These are phyloP conservation scores for Prionace glauca DNA, from an alignment of 2,797 vertebrate genomes.

Conservation along the genomic window DNA sequence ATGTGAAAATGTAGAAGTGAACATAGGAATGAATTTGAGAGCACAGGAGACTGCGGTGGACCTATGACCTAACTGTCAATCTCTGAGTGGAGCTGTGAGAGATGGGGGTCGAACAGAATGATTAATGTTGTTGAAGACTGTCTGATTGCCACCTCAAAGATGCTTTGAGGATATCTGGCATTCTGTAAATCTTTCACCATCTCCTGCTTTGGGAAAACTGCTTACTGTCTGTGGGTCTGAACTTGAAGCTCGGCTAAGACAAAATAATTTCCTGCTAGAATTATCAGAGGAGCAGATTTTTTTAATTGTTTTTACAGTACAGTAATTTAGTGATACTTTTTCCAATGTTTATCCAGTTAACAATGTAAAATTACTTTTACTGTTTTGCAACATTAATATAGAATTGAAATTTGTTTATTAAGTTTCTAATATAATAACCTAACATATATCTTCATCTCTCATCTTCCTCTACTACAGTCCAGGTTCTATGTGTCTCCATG, in stretches of 20 bases:
- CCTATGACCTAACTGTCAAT: background rate
- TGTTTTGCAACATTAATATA: background rate
- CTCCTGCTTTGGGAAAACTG: background rate
- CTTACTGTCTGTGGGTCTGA: background rate
- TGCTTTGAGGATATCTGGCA: background rate
- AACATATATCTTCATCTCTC: background rate
- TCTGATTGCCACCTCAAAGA: background rate
- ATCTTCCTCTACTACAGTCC: background rate
- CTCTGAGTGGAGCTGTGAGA: background rate
- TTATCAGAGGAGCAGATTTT: background rate
- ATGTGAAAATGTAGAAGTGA: background rate
- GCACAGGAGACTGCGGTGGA: background rate
- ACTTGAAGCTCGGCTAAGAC: background rate
- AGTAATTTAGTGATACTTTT: background rate
- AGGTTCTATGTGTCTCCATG: background rate
- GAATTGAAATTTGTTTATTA: background rate
- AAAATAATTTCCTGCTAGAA: background rate
- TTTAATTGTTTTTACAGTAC: background rate
- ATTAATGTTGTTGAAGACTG: background rate
- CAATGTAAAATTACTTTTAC: background rate
- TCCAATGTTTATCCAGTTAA: background rate
- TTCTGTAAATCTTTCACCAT: background rate
- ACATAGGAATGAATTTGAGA: background rate
- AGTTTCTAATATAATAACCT: background rate
- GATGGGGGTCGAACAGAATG: background rate